Evolutionary conservation across 2,888 invertebrate species (phyloP).

Genomic region (Diachrysia chrysitis): DNA sequence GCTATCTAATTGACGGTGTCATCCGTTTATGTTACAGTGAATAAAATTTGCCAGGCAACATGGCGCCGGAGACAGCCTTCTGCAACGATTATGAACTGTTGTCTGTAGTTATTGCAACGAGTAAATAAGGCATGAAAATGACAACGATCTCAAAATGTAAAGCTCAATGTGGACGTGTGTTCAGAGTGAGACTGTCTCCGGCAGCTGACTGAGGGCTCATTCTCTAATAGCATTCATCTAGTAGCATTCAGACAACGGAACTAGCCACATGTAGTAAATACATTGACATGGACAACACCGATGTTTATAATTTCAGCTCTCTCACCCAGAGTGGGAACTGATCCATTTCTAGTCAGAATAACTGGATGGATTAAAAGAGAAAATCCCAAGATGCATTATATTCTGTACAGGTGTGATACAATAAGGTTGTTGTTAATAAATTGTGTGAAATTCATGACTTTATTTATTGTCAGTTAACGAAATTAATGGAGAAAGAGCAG

Average conservation of each 20-base stretch:
- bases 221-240: constrained; percentile 88
- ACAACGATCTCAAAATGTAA: constrained; percentile 19
- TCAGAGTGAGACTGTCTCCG: constrained; percentile 77
- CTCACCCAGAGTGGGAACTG: constrained; percentile 91
- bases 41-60: constrained; percentile 70
- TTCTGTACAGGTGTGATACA: constrained; percentile 60
- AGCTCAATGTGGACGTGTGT: constrained; percentile 32
- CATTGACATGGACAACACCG: constrained; percentile 85
- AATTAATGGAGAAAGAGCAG: constrained; percentile 36
- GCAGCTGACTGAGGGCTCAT: constrained; percentile 78
- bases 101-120: constrained; percentile 10
- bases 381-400: constrained; percentile 85
- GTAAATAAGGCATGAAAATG: constrained; percentile 18
- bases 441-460: constrained; percentile 38
- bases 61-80: constrained; percentile 79
- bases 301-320: constrained; percentile 85
- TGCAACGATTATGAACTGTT: constrained; percentile 30
- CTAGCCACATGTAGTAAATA: constrained; percentile 82
- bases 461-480: constrained; percentile 31
- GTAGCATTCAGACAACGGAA: constrained; percentile 86
- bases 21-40: constrained; percentile 67
- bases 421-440: constrained; percentile 45
- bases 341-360: constrained; percentile 91
- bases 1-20: constrained; percentile 78
- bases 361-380: constrained; percentile 88